Percentiles rank a stretch among this genome's conserved stretches.
phyloP scores from a whole-genome alignment of 2,113 vertebrate species.

The Castor canadensis region DNA sequence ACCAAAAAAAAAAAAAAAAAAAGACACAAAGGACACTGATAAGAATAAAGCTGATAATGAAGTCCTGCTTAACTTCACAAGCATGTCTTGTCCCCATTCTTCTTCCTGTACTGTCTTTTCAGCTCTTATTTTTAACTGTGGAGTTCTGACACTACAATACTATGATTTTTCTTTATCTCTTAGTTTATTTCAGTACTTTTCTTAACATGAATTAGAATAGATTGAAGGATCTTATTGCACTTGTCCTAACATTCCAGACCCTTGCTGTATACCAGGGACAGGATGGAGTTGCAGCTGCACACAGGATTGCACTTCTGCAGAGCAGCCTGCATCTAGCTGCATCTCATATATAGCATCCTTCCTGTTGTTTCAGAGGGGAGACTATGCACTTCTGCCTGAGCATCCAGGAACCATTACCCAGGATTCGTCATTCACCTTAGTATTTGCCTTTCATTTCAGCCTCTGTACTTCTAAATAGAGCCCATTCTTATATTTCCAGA shows the following conservation, averaged over 20 bases:
- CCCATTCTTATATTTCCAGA: background rate
- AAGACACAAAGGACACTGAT: no score
- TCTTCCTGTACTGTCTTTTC: background rate
- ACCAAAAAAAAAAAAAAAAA: background rate
- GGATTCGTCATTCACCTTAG: background rate
- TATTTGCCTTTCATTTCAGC: background rate
- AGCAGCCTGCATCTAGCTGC: background rate
- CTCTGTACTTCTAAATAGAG: background rate
- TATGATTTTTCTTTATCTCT: background rate
- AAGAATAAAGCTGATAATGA: no score
- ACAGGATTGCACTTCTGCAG: background rate
- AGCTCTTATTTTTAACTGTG: background rate
- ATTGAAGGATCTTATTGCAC: background rate
- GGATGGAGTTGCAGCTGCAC: background rate
- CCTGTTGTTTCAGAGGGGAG: background rate
- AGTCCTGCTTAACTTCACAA: background rate
- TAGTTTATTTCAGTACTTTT: no score
- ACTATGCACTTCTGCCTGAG: background rate
- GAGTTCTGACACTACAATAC: background rate
- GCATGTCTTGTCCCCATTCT: background rate
- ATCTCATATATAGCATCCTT: background rate
- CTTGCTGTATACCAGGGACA: background rate
- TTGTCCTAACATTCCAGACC: background rate
- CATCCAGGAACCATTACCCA: background rate
- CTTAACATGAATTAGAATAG: background rate